Evolutionary conservation across 2,113 vertebrate species (phyloP).

Genomic region (Xenopus borealis): DNA sequence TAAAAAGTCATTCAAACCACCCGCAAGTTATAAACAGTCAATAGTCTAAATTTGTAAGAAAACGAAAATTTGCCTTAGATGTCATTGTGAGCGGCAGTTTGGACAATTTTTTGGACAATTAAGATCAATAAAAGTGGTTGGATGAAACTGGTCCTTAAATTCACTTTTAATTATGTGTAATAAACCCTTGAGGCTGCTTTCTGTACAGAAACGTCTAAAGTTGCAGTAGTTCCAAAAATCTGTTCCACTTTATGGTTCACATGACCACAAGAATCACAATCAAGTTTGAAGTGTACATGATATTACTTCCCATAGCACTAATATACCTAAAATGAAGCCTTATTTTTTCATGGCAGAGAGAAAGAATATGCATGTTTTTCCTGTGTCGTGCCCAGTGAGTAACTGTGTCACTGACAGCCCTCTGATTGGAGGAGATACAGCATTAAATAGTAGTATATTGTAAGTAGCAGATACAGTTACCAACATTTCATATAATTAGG

Average conservation of each 20-base stretch:
- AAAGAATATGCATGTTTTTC: no score
- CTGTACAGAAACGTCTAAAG: not conserved
- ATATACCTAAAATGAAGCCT: no score
- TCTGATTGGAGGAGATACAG: not conserved
- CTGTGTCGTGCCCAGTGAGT: no score
- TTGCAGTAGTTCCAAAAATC: not conserved
- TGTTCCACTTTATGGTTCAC: no score
- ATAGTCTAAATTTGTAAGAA: not conserved
- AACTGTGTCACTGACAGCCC: no score
- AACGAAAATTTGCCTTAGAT: not conserved
- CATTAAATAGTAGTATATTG: not conserved
- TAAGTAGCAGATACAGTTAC: no score
- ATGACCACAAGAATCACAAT: no score
- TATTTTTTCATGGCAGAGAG: no score
- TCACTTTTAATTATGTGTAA: conserved; percentile 1
- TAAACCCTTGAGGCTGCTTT: not conserved
- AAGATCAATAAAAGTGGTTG: not conserved
- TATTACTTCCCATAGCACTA: no score
- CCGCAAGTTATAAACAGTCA: not conserved
- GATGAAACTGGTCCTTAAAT: not conserved
- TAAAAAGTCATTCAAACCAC: not conserved
- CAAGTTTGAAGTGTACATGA: no score
- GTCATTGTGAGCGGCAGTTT: not conserved
- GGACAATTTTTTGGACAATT: not conserved
- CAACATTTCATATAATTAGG: no score